phyloP scores from a whole-genome alignment of 2,888 invertebrate species.

The Epinotia demarniana region DNA sequence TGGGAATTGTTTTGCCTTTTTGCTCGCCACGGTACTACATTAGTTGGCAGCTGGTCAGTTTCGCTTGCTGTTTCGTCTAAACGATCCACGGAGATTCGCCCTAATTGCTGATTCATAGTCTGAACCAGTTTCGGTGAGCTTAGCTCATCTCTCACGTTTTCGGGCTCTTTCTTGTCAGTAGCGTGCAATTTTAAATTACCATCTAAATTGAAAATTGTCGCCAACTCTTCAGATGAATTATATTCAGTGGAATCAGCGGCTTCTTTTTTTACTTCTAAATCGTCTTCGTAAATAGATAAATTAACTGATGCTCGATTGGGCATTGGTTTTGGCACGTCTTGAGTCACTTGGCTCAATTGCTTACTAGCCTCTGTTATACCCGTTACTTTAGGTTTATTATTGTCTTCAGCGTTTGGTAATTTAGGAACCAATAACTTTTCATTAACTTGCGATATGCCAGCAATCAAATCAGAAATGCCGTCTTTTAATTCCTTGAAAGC shows the following conservation, averaged over 20 bases:
- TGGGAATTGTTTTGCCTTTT: slow-evolving; percentile 79
- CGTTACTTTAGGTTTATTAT: slow-evolving; percentile 56
- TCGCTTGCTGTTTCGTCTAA: slow-evolving; percentile 77
- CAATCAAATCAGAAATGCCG: slow-evolving; percentile 80
- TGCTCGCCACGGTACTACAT: slow-evolving; percentile 79
- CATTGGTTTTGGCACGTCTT: slow-evolving; percentile 59
- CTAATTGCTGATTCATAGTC: slow-evolving; percentile 76
- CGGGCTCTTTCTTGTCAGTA: slow-evolving; percentile 53
- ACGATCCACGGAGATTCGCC: slow-evolving; percentile 74
- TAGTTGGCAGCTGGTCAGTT: slow-evolving; percentile 77
- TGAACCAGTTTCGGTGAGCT: slow-evolving; percentile 80
- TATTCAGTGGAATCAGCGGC: slow-evolving; percentile 83
- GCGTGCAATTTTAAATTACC: slow-evolving; percentile 56
- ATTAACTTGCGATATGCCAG: slow-evolving; percentile 80
- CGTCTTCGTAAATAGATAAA: slow-evolving; percentile 78
- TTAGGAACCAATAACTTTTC: slow-evolving; percentile 75
- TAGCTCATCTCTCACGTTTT: slow-evolving; percentile 69
- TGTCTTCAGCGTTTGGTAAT: slow-evolving; percentile 54
- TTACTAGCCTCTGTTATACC: slow-evolving; percentile 69
- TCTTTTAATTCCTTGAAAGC: slow-evolving; percentile 81
- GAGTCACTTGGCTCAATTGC: slow-evolving; percentile 65
- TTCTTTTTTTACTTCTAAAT: slow-evolving; percentile 73
- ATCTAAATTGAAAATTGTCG: slow-evolving; percentile 85
- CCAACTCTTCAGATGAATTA: slow-evolving; percentile 87
- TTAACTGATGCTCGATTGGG: slow-evolving; percentile 70